These are phyloP conservation scores for Stegodyphus dumicola DNA, from an alignment of 1,140 invertebrate genomes.

Conservation along the genomic window DNA sequence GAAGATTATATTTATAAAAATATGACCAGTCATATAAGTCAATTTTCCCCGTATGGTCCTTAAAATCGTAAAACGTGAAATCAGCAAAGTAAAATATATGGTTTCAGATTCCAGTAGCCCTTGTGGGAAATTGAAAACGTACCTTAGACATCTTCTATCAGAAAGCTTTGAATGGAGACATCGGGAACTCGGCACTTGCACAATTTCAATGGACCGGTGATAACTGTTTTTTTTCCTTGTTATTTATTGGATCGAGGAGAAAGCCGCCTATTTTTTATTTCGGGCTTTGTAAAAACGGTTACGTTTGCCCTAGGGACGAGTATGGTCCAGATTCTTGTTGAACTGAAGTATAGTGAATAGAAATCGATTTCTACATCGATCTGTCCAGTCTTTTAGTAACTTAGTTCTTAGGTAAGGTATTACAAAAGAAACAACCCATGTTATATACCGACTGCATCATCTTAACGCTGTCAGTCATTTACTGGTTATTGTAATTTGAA, in stretches of 20 bases:
- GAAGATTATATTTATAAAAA: too few species aligned
- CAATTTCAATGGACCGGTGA: background rate
- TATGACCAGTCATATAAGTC: too few species aligned
- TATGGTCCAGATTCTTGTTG: background rate
- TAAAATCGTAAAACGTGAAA: too few species aligned
- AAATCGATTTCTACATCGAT: background rate
- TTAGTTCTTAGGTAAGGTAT: background rate
- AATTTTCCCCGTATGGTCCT: too few species aligned
- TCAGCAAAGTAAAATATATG: too few species aligned
- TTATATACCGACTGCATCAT: too few species aligned
- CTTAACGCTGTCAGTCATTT: too few species aligned
- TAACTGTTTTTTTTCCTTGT: background rate
- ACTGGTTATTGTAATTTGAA: too few species aligned
- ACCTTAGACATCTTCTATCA: background rate
- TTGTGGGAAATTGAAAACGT: too few species aligned
- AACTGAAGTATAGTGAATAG: background rate
- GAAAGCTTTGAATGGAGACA: background rate
- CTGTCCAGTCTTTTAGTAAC: background rate
- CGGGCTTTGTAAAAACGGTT: background rate
- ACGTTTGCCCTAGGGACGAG: background rate
- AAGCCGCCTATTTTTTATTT: background rate
- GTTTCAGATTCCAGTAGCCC: too few species aligned
- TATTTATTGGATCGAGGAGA: background rate
- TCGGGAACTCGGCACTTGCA: background rate
- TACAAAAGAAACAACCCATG: background rate